Evolutionary conservation across 2,888 invertebrate species (phyloP).

Genomic region (Ormyrus labotus): DNA sequence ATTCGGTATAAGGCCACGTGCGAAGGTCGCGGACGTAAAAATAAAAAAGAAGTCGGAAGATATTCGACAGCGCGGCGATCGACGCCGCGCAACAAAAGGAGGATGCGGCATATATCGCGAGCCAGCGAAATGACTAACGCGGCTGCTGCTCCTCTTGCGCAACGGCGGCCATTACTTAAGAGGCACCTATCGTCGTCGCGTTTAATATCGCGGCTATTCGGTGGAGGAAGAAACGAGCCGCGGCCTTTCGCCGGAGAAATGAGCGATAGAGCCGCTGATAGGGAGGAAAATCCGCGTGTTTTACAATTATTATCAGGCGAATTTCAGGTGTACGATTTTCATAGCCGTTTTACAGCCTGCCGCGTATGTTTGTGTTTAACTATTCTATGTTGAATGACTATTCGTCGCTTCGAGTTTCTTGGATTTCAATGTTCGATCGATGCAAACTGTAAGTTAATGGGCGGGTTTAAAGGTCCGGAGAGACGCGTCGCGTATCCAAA

Average conservation of each 20-base stretch:
- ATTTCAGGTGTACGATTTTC: too few relatives aligned
- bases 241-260: neutral
- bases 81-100: neutral
- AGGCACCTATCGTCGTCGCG: neutral
- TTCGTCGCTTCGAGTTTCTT: too few relatives aligned
- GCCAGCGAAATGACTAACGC: constrained; percentile 32
- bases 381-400: too few relatives aligned
- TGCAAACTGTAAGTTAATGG: too few relatives aligned
- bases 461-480: too few relatives aligned
- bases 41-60: neutral
- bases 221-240: constrained; percentile 28
- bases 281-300: constrained; percentile 12
- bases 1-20: neutral
- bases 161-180: neutral
- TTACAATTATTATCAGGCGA: too few relatives aligned
- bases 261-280: neutral
- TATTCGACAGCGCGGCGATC: neutral
- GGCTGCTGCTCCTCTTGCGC: constrained; percentile 32
- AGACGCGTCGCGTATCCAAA: too few relatives aligned
- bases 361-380: too few relatives aligned
- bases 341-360: too few relatives aligned
- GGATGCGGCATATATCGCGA: neutral
- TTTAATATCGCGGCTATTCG: constrained; percentile 44
- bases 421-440: too few relatives aligned
- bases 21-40: neutral